Percentiles rank a stretch among this genome's conserved stretches.
Evolutionary conservation across 2,113 vertebrate species (phyloP).

Genomic region (Peromyscus polionotus): DNA sequence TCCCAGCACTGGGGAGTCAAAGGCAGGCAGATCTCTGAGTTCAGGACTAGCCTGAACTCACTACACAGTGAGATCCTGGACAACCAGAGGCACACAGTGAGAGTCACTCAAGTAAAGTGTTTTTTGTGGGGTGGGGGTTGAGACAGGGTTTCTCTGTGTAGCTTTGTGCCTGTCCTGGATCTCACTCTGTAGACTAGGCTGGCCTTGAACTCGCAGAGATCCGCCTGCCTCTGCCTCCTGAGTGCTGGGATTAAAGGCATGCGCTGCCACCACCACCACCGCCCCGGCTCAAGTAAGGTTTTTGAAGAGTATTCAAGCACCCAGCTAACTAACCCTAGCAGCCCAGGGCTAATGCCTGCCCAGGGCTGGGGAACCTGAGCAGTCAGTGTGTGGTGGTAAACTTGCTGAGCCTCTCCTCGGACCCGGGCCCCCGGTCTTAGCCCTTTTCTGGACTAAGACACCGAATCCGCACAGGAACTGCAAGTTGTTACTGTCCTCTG

Average conservation of each 20-base stretch:
- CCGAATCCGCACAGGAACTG: not conserved
- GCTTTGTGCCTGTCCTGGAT: too few relatives aligned
- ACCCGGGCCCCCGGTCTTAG: not conserved
- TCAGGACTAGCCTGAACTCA: not conserved
- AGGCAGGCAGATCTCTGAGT: not conserved
- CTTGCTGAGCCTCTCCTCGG: not conserved
- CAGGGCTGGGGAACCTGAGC: not conserved
- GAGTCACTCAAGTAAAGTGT: not conserved
- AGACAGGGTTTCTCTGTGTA: too few relatives aligned
- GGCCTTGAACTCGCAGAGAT: too few relatives aligned
- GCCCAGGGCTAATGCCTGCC: not conserved
- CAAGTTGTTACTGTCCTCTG: not conserved
- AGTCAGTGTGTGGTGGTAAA: rapidly evolving
- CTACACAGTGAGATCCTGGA: not conserved
- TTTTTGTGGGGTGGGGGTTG: too few relatives aligned
- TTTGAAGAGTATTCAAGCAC: rapidly evolving
- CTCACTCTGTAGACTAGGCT: too few relatives aligned
- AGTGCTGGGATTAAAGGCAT: too few relatives aligned
- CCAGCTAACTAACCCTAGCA: not conserved
- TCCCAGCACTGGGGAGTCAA: not conserved
- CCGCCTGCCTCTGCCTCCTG: too few relatives aligned
- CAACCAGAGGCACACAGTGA: not conserved
- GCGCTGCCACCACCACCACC: too few relatives aligned
- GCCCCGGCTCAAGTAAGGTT: not conserved
- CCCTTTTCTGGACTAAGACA: too few relatives aligned